Evolutionary conservation across 2,888 invertebrate species (phyloP).

Genomic region (Beris chalybata): DNA sequence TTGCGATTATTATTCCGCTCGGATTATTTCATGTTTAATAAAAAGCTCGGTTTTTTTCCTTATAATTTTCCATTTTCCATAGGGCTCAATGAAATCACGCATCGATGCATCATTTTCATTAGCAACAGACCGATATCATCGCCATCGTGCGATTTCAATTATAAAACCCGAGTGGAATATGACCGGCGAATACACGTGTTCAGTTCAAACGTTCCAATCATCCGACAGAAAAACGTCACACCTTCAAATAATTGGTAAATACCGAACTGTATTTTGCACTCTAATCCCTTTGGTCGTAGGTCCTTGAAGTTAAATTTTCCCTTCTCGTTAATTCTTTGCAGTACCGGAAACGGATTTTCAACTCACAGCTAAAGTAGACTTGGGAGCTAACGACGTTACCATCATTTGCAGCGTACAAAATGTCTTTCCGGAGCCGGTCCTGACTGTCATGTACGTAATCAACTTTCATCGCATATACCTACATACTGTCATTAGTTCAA

Average conservation of each 20-base stretch:
- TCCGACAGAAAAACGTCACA: conserved; percentile 55
- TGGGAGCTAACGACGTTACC: conserved; percentile 47
- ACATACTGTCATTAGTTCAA: background rate
- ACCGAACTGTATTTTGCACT: background rate
- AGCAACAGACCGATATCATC: conserved; percentile 43
- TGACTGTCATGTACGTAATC: conserved; percentile 53
- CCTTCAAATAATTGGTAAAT: conserved; percentile 56
- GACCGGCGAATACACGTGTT: conserved; percentile 57
- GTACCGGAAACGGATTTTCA: conserved; percentile 57
- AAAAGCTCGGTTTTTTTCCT: no score
- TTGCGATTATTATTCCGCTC: no score
- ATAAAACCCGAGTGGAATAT: conserved; percentile 57
- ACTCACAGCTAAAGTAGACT: conserved; percentile 53
- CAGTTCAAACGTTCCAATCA: conserved; percentile 55
- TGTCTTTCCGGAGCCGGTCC: conserved; percentile 54
- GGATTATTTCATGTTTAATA: no score
- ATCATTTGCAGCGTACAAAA: conserved; percentile 55
- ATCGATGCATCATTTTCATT: conserved; percentile 53
- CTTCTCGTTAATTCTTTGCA: conserved; percentile 38
- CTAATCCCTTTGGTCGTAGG: no score
- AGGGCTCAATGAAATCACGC: conserved; percentile 52
- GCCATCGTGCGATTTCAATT: conserved; percentile 55
- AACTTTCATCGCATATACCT: background rate
- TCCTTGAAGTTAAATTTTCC: background rate
- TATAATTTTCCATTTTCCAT: background rate